Conservation (phyloP, 2,797 vertebrate genomes). For the Halcyon chelicuti region DNA sequence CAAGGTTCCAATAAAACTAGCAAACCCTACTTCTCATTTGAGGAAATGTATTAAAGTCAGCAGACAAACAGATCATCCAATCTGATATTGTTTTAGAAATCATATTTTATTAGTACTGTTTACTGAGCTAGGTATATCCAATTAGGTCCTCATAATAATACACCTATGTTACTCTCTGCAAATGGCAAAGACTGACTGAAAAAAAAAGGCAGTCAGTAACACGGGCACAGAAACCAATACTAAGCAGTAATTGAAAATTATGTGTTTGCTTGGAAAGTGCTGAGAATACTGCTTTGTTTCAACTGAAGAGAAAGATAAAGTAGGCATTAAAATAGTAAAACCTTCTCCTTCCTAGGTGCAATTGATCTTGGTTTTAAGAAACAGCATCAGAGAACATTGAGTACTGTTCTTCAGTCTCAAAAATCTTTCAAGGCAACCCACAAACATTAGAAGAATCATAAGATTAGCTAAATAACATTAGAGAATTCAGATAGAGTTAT, state of each 20-base stretch:
- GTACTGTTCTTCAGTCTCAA: slow-evolving; percentile 28
- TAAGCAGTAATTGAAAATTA: slow-evolving; percentile 62
- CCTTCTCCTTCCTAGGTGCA: slow-evolving; percentile 17
- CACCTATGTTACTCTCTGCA: neutral
- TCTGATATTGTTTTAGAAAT: neutral
- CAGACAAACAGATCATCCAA: neutral
- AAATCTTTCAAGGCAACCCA: slow-evolving; percentile 21
- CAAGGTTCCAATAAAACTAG: neutral
- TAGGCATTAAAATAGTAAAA: slow-evolving; percentile 57
- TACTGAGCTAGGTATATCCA: neutral
- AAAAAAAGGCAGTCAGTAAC: slow-evolving; percentile 27
- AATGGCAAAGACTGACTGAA: slow-evolving; percentile 1
- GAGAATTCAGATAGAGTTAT: slow-evolving; percentile 44
- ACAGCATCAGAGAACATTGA: slow-evolving; percentile 26
- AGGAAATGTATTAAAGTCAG: neutral
- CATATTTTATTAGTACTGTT: slow-evolving; percentile 28
- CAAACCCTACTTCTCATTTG: neutral
- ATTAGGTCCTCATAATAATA: neutral
- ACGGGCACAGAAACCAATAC: slow-evolving; percentile 44
- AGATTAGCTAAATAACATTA: slow-evolving; percentile 21
- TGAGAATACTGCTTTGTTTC: slow-evolving; percentile 66
- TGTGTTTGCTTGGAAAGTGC: slow-evolving; percentile 63
- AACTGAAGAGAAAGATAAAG: slow-evolving; percentile 57
- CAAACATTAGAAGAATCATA: slow-evolving; percentile 25
- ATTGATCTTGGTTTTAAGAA: slow-evolving; percentile 66